Conservation (phyloP, 2,888 invertebrate genomes). For the Machimus rusticus region DNA sequence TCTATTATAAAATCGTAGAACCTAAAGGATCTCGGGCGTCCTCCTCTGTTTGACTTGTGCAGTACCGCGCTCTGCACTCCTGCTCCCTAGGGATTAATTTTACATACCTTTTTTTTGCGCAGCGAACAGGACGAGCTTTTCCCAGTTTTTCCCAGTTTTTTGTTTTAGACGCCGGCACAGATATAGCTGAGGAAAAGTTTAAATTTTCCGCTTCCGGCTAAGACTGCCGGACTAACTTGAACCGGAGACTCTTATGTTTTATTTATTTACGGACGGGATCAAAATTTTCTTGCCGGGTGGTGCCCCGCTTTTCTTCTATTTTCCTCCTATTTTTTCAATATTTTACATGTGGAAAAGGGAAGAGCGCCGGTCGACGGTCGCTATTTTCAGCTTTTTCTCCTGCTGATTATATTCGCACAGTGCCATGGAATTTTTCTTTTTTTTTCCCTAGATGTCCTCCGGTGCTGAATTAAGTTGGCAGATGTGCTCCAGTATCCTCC, state of each 20-base stretch:
- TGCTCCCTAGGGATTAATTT: slow-evolving; percentile 19
- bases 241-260: slow-evolving; percentile 28
- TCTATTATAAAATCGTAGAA: slow-evolving; percentile 29
- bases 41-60: slow-evolving; percentile 15
- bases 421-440: not conserved
- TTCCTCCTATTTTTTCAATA: not conserved
- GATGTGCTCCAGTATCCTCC: not conserved
- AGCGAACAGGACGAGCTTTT: not conserved
- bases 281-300: slow-evolving; percentile 3
- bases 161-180: not conserved
- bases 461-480: not conserved
- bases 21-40: not conserved
- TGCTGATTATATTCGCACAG: not conserved
- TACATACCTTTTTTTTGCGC: slow-evolving; percentile 8
- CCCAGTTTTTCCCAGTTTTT: not conserved
- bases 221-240: slow-evolving; percentile 5
- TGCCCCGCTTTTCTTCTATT: not conserved
- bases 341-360: not conserved
- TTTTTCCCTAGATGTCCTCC: not conserved
- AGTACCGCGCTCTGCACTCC: not conserved
- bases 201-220: slow-evolving; percentile 33
- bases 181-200: slow-evolving; percentile 14
- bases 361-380: not conserved
- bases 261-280: slow-evolving; percentile 16
- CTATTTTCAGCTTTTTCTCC: not conserved